Percentiles rank a stretch among this genome's conserved stretches.
Evolutionary conservation across 2,113 vertebrate species (phyloP).

Genomic region (Tragelaphus imberbis): DNA sequence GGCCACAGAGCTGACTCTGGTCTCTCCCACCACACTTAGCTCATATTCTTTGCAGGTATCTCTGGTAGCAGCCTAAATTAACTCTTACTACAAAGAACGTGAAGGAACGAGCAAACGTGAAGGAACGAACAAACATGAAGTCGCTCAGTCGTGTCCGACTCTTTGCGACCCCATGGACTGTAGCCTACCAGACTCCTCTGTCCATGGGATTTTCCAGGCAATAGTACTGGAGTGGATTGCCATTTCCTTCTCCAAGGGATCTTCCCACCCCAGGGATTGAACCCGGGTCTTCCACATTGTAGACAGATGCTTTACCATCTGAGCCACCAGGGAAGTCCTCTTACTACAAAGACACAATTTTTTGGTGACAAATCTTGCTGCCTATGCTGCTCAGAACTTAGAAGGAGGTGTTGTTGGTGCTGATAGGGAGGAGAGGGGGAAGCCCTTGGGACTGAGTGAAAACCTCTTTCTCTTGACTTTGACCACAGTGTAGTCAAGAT

Average conservation of each 20-base stretch:
- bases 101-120: too few relatives aligned
- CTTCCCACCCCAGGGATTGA: too few relatives aligned
- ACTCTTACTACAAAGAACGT: background rate
- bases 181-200: too few relatives aligned
- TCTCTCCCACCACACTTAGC: background rate
- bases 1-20: background rate
- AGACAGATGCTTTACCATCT: too few relatives aligned
- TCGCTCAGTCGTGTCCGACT: too few relatives aligned
- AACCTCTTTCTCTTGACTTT: background rate
- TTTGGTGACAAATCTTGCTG: background rate
- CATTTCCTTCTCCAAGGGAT: too few relatives aligned
- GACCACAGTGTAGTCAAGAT: background rate
- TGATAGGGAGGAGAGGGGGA: background rate
- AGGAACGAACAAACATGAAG: too few relatives aligned
- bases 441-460: background rate
- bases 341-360: background rate
- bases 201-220: too few relatives aligned
- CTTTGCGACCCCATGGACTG: too few relatives aligned
- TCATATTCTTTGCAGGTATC: background rate
- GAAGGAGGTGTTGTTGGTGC: background rate
- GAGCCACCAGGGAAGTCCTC: too few relatives aligned
- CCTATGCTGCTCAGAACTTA: background rate
- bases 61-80: background rate
- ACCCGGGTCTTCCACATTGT: too few relatives aligned
- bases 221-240: too few relatives aligned